Evolutionary conservation across 2,797 vertebrate species (phyloP).

Genomic region (Amphiprion clarkii): DNA sequence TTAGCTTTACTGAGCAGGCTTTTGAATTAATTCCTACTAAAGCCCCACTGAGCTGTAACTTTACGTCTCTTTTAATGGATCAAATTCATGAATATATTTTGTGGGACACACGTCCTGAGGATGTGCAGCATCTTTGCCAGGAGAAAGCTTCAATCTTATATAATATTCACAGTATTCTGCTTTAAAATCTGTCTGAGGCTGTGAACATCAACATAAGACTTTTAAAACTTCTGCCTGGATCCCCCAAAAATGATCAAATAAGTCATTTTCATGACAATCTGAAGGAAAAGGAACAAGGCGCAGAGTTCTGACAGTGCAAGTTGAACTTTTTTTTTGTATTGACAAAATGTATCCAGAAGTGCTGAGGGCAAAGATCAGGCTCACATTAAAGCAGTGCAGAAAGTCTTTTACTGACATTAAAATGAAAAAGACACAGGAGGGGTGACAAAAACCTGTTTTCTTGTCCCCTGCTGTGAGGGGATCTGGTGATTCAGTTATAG

Average conservation of each 20-base stretch:
- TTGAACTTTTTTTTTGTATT: constrained; percentile 4
- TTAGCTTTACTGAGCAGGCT: constrained; percentile 43
- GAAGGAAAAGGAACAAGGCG: background rate
- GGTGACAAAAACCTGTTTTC: too few relatives aligned
- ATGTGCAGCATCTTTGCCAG: constrained; percentile 34
- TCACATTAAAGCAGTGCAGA: background rate
- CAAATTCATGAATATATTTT: constrained; percentile 63
- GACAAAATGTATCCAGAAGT: constrained; percentile 4
- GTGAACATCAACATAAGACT: constrained; percentile 43
- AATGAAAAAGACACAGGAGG: too few relatives aligned
- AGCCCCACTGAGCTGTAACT: constrained; percentile 50
- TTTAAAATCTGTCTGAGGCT: constrained; percentile 50
- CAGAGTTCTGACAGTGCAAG: constrained; percentile 13
- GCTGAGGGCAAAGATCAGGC: background rate
- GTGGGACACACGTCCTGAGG: constrained; percentile 37
- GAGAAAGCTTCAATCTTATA: constrained; percentile 44
- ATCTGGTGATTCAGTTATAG: too few relatives aligned
- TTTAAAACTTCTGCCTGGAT: constrained; percentile 51
- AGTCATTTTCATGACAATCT: constrained; percentile 43
- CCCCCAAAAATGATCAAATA: constrained; percentile 52
- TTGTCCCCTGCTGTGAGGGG: too few relatives aligned
- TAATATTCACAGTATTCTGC: constrained; percentile 29
- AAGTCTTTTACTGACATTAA: background rate
- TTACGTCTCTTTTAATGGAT: constrained; percentile 59
- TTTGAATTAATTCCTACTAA: constrained; percentile 56